Conservation (phyloP, 1,140 invertebrate genomes). For the Yoshiicerus persimilis region DNA sequence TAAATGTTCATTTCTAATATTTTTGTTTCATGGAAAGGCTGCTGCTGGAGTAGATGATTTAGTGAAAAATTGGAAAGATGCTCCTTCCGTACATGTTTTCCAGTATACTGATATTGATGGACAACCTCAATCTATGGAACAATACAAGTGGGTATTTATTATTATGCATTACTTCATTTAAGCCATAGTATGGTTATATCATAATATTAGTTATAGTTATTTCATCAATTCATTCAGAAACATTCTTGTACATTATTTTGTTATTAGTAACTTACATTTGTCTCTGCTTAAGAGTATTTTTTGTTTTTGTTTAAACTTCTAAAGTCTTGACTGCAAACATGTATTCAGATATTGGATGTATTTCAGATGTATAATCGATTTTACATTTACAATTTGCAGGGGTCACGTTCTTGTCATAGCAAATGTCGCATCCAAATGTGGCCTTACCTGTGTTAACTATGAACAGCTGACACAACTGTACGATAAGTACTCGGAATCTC, state of each 20-base stretch:
- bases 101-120: conserved; percentile 72
- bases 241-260: no score
- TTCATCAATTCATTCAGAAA: no score
- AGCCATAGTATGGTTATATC: no score
- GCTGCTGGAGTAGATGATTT: not conserved
- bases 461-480: conserved; percentile 76
- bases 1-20: no score
- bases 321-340: no score
- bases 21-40: no score
- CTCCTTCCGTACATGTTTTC: conserved; percentile 73
- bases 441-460: conserved; percentile 73
- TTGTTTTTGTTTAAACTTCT: no score
- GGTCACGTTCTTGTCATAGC: conserved; percentile 73
- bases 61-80: conserved; percentile 57
- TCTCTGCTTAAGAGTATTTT: no score
- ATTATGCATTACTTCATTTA: no score
- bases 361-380: not conserved
- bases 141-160: conserved; percentile 66
- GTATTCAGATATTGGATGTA: no score
- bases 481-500: conserved; percentile 65
- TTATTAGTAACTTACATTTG: no score
- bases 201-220: no score
- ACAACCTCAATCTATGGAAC: conserved; percentile 68
- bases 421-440: conserved; percentile 85
- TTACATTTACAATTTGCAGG: conserved; percentile 48